Evolutionary conservation across 2,797 vertebrate species (phyloP).

Genomic region (Dallia pectoralis): DNA sequence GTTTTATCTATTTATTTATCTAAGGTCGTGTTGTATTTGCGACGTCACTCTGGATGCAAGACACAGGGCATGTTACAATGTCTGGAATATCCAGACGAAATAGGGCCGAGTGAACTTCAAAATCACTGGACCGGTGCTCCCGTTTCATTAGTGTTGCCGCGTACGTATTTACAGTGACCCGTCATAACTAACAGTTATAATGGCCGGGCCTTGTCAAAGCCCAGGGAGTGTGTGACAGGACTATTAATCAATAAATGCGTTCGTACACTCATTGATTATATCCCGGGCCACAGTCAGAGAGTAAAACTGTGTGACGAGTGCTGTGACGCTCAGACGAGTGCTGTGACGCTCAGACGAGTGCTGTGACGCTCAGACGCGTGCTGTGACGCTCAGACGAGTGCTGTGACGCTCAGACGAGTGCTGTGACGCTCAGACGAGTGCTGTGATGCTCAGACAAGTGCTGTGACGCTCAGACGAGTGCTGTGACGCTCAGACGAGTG

Average conservation of each 20-base stretch:
- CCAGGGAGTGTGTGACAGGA: not conserved
- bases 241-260: not conserved
- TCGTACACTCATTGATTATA: not conserved
- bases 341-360: not conserved
- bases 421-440: too few species aligned
- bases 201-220: not conserved
- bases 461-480: not conserved
- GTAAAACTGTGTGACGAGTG: not conserved
- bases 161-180: not conserved
- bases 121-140: not conserved
- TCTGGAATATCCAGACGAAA: conserved; percentile 23
- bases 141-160: not conserved
- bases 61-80: conserved; percentile 6
- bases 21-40: too few species aligned
- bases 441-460: too few species aligned
- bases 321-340: too few species aligned
- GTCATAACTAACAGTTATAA: not conserved
- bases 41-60: not conserved
- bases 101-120: not conserved
- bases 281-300: not conserved
- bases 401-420: too few species aligned
- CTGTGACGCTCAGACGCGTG: not conserved
- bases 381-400: too few species aligned
- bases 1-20: conserved; percentile 16
- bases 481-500: not conserved